Percentiles rank a stretch among this genome's conserved stretches.
Conservation (phyloP, 2,797 vertebrate species). For the Myotis planiceps region DNA sequence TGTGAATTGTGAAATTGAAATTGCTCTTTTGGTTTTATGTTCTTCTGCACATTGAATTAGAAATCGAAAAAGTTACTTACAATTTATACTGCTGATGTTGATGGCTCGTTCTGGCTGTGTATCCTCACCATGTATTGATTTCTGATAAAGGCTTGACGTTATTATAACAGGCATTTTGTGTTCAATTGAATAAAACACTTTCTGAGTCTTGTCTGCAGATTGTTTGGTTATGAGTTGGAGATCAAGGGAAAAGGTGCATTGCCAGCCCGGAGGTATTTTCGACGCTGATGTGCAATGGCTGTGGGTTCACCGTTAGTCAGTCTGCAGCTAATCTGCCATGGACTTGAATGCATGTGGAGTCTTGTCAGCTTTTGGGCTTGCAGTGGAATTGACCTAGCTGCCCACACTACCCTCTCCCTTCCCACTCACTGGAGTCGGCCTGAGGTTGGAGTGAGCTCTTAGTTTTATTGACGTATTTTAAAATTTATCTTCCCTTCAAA, state of each 20-base stretch:
- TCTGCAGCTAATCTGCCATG: background rate
- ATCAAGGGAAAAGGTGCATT: background rate
- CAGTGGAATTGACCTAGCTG: background rate
- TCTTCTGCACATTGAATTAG: conserved; percentile 64
- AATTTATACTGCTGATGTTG: conserved; percentile 67
- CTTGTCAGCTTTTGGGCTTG: background rate
- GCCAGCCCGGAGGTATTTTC: background rate
- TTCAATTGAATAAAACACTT: conserved; percentile 71
- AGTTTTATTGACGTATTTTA: background rate
- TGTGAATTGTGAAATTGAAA: conserved; percentile 77
- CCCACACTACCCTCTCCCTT: background rate
- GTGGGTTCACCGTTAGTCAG: background rate
- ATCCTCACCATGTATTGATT: conserved; percentile 60
- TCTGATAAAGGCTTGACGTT: conserved; percentile 64
- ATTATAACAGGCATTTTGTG: conserved; percentile 72
- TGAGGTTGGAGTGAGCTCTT: background rate
- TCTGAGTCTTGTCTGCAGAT: conserved; percentile 49
- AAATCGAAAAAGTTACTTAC: conserved; percentile 70
- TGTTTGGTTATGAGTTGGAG: conserved; percentile 40
- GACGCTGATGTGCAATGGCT: background rate
- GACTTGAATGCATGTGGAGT: background rate
- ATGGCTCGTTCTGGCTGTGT: conserved; percentile 68
- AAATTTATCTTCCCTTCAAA: conserved; percentile 41
- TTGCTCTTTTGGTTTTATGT: conserved; percentile 62
- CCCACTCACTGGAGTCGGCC: background rate